A percentile compares a stretch with the other conserved stretches of the same genome.
phyloP scores from a whole-genome alignment of 2,888 invertebrate species.

The Brenthis daphne region DNA sequence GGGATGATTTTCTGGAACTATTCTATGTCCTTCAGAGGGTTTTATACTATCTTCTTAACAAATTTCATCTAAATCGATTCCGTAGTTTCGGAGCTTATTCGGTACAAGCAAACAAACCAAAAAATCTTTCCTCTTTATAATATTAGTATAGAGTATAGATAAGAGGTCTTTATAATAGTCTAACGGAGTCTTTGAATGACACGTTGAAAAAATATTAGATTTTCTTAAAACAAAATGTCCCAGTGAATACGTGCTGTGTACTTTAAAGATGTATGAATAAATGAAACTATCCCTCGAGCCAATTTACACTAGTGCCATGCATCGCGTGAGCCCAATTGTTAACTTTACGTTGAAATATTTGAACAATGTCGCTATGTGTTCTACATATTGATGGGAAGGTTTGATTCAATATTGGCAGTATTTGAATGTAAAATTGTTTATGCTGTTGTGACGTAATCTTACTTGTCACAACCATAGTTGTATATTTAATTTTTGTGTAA shows the following conservation, averaged over 20 bases:
- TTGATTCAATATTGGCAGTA: not conserved
- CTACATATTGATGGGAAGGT: slow-evolving; percentile 9
- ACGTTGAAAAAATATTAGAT: not conserved
- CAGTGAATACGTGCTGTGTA: not conserved
- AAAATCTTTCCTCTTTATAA: too few species aligned
- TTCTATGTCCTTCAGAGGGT: too few species aligned
- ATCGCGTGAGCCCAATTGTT: slow-evolving; percentile 17
- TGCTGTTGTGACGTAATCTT: not conserved
- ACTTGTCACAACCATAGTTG: too few species aligned
- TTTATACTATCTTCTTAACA: too few species aligned
- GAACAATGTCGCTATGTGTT: slow-evolving; percentile 8
- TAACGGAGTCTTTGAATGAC: too few species aligned
- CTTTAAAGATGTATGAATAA: slow-evolving; percentile 16
- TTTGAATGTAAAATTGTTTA: not conserved
- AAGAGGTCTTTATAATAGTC: too few species aligned
- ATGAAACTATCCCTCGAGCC: slow-evolving; percentile 4
- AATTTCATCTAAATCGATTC: too few species aligned
- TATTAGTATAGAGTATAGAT: too few species aligned
- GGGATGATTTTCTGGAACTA: too few species aligned
- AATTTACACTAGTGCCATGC: slow-evolving; percentile 15
- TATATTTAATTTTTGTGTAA: too few species aligned
- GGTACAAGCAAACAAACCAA: too few species aligned
- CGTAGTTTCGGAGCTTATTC: too few species aligned
- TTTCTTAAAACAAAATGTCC: not conserved
- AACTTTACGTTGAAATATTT: slow-evolving; percentile 9